Evolutionary conservation across 2,113 vertebrate species (phyloP), one percentile per base, ranked within the genome.

Genomic region (Helogale parvula): DNA sequence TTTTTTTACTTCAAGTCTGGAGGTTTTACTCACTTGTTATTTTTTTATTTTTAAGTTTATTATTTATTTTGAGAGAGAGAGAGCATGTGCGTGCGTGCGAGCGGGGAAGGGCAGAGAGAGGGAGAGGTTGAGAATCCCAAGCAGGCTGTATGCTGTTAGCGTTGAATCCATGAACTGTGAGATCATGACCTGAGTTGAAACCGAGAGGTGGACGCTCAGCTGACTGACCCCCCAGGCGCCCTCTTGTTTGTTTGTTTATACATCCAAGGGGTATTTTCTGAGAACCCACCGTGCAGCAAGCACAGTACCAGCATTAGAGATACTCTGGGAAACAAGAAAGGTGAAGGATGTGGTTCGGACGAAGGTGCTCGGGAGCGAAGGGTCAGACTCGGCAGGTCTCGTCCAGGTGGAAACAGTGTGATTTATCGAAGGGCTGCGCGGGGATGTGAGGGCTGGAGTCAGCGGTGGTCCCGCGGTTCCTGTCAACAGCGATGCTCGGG

Each of bases 1-100:
- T 87, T 72, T 25, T 45, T 95, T 94, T 54, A 91, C 45, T 82
- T 97, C 60, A 38, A 7, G 9, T 93, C 27, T 93, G 9, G 19
- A 86, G 19, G 17, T 89, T 84, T 92, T 9, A 86, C n/a, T 80
- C 15, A 82, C 74, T 71, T 85, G 27, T 79, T 81, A 60, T 23
- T 21, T 19, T 23, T 21, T 25, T 21, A 3, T 60, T 60, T 60
- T 60, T 60, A 21, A 60, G 57, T 60, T 60, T 60, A 60, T 60
- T 57, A 7, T 57, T 57, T 25, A 21, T 57, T 57, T 57, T 57
- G 50, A 50, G 50, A 50, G 57, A 60, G 54, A 57, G 54, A 21
- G 57, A 60, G 57, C 57, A 60, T 9, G 21, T 60, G 57, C 57
- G 21, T 23, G 21, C 8, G 7, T 23, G 21, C 7, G 21, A 60